Evolutionary conservation across 35 echinoderm and acorn worm genomes (phyloP).

Genomic region (Ptychodera flava): DNA sequence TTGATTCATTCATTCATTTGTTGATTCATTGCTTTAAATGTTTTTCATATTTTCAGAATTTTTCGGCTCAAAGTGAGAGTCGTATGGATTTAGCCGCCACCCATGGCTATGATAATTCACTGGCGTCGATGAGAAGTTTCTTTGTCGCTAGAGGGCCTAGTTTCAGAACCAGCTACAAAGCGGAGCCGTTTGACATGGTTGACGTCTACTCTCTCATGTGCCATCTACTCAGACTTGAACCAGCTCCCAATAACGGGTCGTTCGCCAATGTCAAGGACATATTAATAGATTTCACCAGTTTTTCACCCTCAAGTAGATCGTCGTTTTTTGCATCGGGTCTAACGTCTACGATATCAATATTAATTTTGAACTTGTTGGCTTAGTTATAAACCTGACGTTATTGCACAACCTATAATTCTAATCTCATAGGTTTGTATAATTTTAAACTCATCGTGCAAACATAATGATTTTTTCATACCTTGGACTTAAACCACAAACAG

Average conservation of each 20-base stretch:
- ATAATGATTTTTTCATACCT: no score
- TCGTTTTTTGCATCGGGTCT: no score
- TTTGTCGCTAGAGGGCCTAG: conserved; percentile 30
- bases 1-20: no score
- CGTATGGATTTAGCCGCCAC: neutral
- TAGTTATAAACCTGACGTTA: no score
- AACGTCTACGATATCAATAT: no score
- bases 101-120: conserved; percentile 20
- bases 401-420: no score
- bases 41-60: conserved; percentile 5
- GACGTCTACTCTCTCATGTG: conserved; percentile 29
- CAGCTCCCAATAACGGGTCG: conserved; percentile 16
- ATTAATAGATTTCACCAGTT: no score
- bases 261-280: conserved; percentile 18
- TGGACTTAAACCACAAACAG: no score
- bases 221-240: conserved; percentile 17
- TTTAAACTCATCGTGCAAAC: no score
- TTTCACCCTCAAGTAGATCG: no score
- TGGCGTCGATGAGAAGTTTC: conserved; percentile 20
- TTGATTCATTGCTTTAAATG: conserved; percentile 7
- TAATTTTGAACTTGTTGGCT: no score
- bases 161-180: neutral
- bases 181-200: conserved; percentile 7
- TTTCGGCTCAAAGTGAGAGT: conserved; percentile 16
- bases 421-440: no score